A percentile compares a stretch with the other conserved stretches of the same genome.
Conservation (phyloP, 2,797 vertebrate genomes). For the Poeciliopsis presidionis region DNA sequence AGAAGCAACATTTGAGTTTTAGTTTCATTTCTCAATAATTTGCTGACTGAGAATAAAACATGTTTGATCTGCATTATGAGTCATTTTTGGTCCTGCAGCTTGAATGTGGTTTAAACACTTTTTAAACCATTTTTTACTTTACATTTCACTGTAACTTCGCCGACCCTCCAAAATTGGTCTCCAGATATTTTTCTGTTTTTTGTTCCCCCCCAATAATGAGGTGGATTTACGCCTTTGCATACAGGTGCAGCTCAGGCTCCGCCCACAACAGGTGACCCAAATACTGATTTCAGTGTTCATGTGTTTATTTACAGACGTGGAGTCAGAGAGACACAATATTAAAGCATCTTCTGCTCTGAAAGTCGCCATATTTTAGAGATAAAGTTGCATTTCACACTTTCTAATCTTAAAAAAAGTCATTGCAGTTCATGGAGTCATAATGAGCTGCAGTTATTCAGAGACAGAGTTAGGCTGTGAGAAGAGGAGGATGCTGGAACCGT, state of each 20-base stretch:
- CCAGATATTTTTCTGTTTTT: too few species aligned
- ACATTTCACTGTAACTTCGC: too few species aligned
- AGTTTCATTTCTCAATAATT: too few species aligned
- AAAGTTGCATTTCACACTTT: neutral
- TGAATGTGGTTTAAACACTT: too few species aligned
- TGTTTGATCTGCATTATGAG: too few species aligned
- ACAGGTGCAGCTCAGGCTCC: neutral
- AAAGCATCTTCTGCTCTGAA: neutral
- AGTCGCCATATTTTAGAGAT: neutral
- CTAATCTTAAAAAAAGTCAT: neutral
- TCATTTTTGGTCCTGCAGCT: too few species aligned
- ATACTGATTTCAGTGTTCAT: neutral
- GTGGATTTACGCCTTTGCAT: too few species aligned
- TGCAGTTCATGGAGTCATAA: neutral
- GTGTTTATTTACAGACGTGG: neutral
- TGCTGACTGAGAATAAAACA: too few species aligned
- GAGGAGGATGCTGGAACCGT: neutral
- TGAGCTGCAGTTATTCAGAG: neutral
- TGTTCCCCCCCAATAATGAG: too few species aligned
- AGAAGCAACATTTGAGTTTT: too few species aligned
- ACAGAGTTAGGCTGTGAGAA: neutral
- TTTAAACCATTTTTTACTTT: too few species aligned
- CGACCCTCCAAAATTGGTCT: too few species aligned
- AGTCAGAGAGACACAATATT: neutral
- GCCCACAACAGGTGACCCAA: neutral